Evolutionary conservation across 2,113 vertebrate species (phyloP), one percentile per base, ranked within the genome.

Genomic region (Cnemophilus loriae): DNA sequence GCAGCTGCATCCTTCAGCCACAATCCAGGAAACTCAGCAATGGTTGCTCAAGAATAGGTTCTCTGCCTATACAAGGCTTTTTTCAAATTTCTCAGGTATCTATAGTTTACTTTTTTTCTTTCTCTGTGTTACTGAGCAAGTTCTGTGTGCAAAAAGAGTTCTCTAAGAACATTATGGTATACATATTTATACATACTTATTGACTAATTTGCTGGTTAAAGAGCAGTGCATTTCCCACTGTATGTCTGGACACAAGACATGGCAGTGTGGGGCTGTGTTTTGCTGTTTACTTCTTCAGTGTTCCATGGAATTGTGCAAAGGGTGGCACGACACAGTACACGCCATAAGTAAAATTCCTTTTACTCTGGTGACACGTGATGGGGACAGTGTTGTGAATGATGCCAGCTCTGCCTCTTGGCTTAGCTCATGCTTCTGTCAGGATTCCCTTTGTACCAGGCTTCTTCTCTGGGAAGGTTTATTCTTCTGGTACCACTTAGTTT

Each of bases 51-150:
- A 99, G 97, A 98, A 99, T 80, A 98, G 99, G 79, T 99, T 99
- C 94, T 98, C 97, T 95, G 98, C 98, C 90, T 99, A 99, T 64
- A 94, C 98, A 89, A 98, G 99, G 94, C 98, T 99, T 95, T 99
- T 99, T 92, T 98, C 99, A 94, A 99, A 99, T 97, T 99, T 99
- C 98, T 99, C 99, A 99, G 99, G 99, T 99, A 98, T 37, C 41
- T 77, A 1, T 83, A 32, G 16, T 77, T 95, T n/a, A n/a, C 16
- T 82, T 49, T 22, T 68, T 47, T 76, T 18, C 24, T 84, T 39
- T 42, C 8, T 67, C 60, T 64, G 16, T 56, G 26, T 83, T 87
- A 50, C 8, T 42, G 30, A 81, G 27, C 53, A 68, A 28, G 23
- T 53, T 65, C n/a, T 74, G 27, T 82, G 56, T 22, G 85, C 46